Evolutionary conservation across 2,888 invertebrate genomes (phyloP), one percentile per base, ranked within the genome.

Genomic region (Phalera bucephala): DNA sequence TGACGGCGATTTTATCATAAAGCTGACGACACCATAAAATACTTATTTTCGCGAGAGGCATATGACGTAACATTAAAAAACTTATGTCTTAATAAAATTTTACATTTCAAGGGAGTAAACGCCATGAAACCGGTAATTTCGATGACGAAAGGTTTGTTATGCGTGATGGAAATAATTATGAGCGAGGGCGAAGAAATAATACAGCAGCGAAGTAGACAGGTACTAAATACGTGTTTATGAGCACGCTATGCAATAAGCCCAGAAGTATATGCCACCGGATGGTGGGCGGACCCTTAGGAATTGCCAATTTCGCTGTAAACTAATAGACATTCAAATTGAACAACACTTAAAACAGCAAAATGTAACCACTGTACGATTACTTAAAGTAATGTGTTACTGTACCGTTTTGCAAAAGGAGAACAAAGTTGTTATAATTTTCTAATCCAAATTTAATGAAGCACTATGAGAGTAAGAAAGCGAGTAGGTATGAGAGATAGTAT

Each of bases 261-360:
- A 22, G 38, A 44, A 38, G 47, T 46, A 51, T 44, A 40, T n/a
- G n/a, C n/a, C n/a, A 26, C 40, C 39, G 41, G 34, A 36, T 34
- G 17, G 64, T 65, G 64, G 68, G 68, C 65, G 64, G 62, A 51
- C 40, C 43, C 51, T 49, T 54, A 62, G n/a, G 64, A 72, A 59
- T 64, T 60, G 60, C 50, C 58, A 64, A 72, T 71, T 71, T 66
- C 66, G 69, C 72, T 76, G 72, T 72, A 76, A 79, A 77, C 74
- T 71, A 76, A 80, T 76, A 71, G 60, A 66, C 53, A 51, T 48
- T 46, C 50, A 64, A 60, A 64, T 65, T 66, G 63, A 53, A 67
- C 51, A 49, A 42, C 45, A 56, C 63, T 61, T 72, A 65, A 64
- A 69, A 48, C 49, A 46, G 53, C 57, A 63, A 72, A 56, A 60